These are phyloP conservation scores for Beaufortia kweichowensis DNA, from an alignment of 2,113 vertebrate genomes.

Conservation along the genomic window DNA sequence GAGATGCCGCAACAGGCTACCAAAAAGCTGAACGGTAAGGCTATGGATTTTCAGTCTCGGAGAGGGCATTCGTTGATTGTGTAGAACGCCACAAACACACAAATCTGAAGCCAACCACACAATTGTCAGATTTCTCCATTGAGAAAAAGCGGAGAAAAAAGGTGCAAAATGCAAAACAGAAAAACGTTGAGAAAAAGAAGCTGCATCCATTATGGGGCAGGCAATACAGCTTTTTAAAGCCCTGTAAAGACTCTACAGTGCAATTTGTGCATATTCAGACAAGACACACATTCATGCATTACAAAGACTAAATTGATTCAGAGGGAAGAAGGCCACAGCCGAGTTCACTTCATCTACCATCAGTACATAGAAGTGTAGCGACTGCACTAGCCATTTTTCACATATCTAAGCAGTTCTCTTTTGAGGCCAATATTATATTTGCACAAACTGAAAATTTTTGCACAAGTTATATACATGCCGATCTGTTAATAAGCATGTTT, in stretches of 20 bases:
- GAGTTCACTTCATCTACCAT: conserved; percentile 5
- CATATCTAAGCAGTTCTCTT: background rate
- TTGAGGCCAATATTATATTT: background rate
- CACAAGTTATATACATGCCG: background rate
- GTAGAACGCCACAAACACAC: conserved; percentile 1
- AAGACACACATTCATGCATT: conserved; percentile 24
- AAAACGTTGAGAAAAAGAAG: background rate
- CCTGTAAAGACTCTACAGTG: conserved; percentile 33
- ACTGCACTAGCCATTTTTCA: background rate
- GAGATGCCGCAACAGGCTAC: conserved; percentile 35
- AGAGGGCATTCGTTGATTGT: conserved; percentile 19
- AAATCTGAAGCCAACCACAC: conserved; percentile 8
- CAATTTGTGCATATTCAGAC: conserved; percentile 28
- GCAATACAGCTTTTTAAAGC: conserved; percentile 30
- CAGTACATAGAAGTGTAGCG: background rate
- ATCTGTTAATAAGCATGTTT: background rate
- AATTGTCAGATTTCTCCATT: conserved; percentile 5
- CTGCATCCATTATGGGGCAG: conserved; percentile 26
- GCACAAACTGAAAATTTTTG: background rate
- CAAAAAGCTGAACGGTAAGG: conserved; percentile 40
- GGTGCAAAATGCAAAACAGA: conserved; percentile 50
- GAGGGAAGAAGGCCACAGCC: background rate
- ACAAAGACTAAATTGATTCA: conserved; percentile 30
- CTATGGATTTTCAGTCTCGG: conserved; percentile 26
- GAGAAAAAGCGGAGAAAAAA: conserved; percentile 11